phyloP scores from a whole-genome alignment of 2,888 invertebrate species.

The Dynastes maya region DNA sequence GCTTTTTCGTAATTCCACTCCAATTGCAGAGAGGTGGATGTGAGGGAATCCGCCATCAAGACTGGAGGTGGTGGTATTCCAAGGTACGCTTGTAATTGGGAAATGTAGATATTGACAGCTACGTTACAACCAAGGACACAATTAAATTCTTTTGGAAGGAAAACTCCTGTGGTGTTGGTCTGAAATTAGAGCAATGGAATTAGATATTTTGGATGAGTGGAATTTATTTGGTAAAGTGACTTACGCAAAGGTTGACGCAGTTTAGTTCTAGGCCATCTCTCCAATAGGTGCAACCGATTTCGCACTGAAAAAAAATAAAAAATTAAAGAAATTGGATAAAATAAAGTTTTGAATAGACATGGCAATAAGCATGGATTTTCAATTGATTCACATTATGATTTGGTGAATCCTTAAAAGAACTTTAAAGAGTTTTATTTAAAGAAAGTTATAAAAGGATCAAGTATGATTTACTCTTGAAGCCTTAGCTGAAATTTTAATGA shows the following conservation, averaged over 20 bases:
- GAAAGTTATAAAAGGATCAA: too few species aligned
- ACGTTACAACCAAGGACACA: constrained; percentile 89
- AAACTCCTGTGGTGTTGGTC: constrained; percentile 81
- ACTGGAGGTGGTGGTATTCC: constrained; percentile 77
- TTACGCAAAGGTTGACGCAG: constrained; percentile 88
- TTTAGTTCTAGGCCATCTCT: constrained; percentile 82
- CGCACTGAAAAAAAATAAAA: constrained; percentile 75
- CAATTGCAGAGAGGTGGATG: constrained; percentile 84
- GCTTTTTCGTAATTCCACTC: constrained; percentile 82
- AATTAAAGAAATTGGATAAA: too few species aligned
- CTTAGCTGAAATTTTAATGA: too few species aligned
- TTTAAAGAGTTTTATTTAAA: too few species aligned
- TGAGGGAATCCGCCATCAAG: constrained; percentile 83
- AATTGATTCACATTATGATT: too few species aligned
- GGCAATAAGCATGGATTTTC: too few species aligned
- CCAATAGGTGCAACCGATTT: constrained; percentile 86
- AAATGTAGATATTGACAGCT: constrained; percentile 83
- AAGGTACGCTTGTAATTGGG: constrained; percentile 78
- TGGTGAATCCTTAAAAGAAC: too few species aligned
- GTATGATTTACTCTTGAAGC: too few species aligned
- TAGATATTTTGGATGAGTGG: not conserved
- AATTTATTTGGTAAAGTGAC: constrained; percentile 68
- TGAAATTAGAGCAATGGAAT: constrained; percentile 66
- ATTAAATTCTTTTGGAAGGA: constrained; percentile 81
- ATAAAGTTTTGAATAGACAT: too few species aligned